Percentiles rank a stretch among this genome's conserved stretches.
These are phyloP conservation scores for Mellivora capensis DNA, from an alignment of 2,113 vertebrate genomes.

Conservation along the genomic window DNA sequence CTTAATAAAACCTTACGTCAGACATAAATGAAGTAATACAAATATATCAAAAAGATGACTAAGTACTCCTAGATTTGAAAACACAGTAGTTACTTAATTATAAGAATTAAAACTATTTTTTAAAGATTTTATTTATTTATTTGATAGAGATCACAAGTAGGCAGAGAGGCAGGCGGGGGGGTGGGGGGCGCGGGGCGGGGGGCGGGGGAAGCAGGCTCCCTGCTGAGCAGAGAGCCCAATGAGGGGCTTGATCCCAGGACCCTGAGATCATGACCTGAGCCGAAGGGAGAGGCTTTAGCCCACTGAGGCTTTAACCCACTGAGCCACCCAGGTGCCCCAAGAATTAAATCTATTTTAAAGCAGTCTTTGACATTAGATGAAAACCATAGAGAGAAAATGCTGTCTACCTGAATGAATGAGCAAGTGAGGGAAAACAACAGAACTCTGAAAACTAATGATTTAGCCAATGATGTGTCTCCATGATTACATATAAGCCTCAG, in stretches of 20 bases:
- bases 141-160: too few species aligned
- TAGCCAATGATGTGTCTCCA: background rate
- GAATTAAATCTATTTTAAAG: background rate
- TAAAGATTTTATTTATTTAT: too few species aligned
- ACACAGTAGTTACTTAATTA: background rate
- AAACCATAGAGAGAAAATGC: background rate
- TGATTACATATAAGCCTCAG: background rate
- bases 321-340: too few species aligned
- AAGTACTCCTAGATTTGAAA: background rate
- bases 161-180: too few species aligned
- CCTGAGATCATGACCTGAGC: too few species aligned
- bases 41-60: background rate
- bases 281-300: too few species aligned
- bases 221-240: too few species aligned
- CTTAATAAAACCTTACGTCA: background rate
- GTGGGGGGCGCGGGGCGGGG: too few species aligned
- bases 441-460: background rate
- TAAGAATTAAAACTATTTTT: background rate
- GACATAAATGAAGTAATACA: slow-evolving; percentile 4
- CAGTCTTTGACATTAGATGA: background rate
- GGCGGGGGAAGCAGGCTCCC: too few species aligned
- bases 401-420: background rate
- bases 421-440: background rate
- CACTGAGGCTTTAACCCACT: too few species aligned
- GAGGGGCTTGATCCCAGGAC: too few species aligned